A percentile compares a stretch with the other conserved stretches of the same genome.
Evolutionary conservation across 2,113 vertebrate species (phyloP).

Genomic region (Pteropus alecto): DNA sequence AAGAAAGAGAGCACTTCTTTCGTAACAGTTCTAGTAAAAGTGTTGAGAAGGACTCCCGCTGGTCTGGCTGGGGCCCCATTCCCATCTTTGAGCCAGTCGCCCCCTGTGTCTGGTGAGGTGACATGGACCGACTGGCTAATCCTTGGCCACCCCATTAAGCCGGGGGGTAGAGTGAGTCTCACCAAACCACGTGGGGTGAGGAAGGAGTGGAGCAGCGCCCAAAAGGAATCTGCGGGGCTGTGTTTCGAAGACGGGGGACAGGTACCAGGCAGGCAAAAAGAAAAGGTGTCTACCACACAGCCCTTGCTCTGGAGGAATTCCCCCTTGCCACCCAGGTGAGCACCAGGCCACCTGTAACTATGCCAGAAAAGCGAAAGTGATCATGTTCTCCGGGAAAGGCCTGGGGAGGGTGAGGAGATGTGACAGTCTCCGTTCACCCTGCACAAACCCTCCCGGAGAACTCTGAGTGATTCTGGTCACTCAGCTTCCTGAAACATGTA

Average conservation of each 20-base stretch:
- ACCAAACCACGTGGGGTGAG: not conserved
- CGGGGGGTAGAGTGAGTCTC: not conserved
- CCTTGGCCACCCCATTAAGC: not conserved
- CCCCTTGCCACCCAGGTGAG: not conserved
- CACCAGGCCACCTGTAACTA: too few relatives aligned
- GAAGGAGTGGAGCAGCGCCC: not conserved
- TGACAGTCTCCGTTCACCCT: not conserved
- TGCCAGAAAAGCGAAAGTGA: not conserved
- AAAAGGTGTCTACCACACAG: not conserved
- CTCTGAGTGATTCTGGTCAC: not conserved
- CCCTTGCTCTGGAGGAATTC: not conserved
- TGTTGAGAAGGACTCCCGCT: not conserved
- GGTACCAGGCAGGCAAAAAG: not conserved
- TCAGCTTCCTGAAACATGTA: not conserved
- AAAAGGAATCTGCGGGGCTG: not conserved
- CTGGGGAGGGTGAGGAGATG: accelerated
- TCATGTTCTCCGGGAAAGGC: not conserved
- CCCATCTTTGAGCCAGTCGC: not conserved
- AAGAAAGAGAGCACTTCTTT: not conserved
- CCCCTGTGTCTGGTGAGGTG: not conserved
- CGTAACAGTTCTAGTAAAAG: not conserved
- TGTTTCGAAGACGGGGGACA: not conserved
- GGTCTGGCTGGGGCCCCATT: not conserved
- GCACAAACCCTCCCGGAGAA: not conserved
- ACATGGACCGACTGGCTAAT: not conserved